Conservation (phyloP, 1,140 invertebrate species). For the Diuraphis noxia region DNA sequence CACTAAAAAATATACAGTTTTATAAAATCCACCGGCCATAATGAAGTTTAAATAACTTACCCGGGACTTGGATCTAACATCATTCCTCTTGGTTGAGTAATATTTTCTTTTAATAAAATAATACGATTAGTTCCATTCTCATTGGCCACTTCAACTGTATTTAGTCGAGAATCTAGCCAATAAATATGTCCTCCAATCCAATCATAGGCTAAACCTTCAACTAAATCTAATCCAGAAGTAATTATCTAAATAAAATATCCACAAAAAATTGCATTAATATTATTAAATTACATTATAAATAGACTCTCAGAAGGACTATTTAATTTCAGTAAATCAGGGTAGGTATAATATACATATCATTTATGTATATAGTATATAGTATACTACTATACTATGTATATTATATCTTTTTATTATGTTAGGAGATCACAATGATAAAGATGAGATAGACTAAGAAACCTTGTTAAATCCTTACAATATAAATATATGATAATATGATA, state of each 20-base stretch:
- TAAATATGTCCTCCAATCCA: conserved; percentile 95
- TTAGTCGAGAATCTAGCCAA: conserved; percentile 92
- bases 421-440: no score
- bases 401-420: no score
- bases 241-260: conserved; percentile 69
- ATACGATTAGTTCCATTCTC: conserved; percentile 83
- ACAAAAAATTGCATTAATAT: background rate
- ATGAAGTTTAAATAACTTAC: conserved; percentile 13
- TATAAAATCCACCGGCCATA: background rate
- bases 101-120: conserved; percentile 87
- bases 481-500: no score
- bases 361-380: no score
- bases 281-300: background rate
- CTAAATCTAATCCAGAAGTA: conserved; percentile 84
- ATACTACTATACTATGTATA: no score
- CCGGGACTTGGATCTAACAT: conserved; percentile 87
- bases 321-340: no score
- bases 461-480: no score
- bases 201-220: conserved; percentile 94
- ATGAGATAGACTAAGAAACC: no score
- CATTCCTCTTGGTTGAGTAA: conserved; percentile 92
- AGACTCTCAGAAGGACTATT: no score
- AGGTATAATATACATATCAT: no score
- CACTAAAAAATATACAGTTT: conserved; percentile 60
- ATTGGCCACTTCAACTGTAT: conserved; percentile 89